Evolutionary conservation across 2,113 vertebrate genomes (phyloP).

Genomic region (Micronycteris hirsuta): DNA sequence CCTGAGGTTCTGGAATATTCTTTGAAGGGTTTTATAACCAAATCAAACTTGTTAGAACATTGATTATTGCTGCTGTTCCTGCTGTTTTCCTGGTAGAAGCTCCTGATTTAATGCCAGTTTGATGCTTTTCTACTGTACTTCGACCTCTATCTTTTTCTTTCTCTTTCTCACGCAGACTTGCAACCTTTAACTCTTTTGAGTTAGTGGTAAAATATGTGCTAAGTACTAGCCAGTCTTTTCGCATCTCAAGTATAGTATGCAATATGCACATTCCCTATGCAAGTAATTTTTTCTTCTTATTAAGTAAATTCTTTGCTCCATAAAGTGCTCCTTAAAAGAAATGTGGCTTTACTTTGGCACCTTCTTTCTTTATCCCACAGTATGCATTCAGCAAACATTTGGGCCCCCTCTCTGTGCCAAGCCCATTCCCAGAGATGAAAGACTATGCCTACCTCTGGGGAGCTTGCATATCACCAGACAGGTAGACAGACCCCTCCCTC

Average conservation of each 20-base stretch:
- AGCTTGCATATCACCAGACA: neutral
- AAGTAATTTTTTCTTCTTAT: neutral
- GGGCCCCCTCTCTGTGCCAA: neutral
- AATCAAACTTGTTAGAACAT: neutral
- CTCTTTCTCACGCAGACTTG: neutral
- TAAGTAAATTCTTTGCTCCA: neutral
- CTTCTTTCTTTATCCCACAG: neutral
- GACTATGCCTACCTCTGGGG: neutral
- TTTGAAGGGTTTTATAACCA: constrained; percentile 1
- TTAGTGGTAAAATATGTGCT: neutral
- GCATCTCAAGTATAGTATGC: neutral
- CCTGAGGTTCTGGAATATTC: constrained; percentile 16
- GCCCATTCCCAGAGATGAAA: neutral
- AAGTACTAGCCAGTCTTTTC: neutral
- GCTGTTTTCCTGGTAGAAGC: neutral
- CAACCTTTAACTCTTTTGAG: neutral
- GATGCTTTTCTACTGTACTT: neutral
- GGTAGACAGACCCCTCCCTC: neutral
- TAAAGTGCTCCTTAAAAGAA: neutral
- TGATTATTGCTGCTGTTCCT: neutral
- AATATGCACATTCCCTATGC: neutral
- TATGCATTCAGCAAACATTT: neutral
- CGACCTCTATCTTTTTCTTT: neutral
- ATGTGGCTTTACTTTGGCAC: neutral
- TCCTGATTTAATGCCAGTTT: neutral